Percentiles rank a stretch among this genome's conserved stretches.
These are phyloP conservation scores for Hydrotaea diabolus DNA, from an alignment of 2,888 invertebrate genomes.

Conservation along the genomic window DNA sequence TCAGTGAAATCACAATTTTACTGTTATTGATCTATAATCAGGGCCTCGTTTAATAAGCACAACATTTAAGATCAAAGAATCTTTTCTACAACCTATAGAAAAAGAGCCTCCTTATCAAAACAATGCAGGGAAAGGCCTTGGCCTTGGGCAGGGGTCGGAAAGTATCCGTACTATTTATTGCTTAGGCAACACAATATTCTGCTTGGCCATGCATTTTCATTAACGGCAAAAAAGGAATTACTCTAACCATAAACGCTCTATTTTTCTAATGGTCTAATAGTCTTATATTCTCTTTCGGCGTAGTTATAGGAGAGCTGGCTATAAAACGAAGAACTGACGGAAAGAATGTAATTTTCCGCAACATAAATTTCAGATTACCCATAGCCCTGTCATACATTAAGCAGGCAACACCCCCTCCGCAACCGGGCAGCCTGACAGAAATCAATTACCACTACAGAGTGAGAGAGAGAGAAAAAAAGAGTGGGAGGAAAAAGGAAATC, in stretches of 20 bases:
- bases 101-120: too few species aligned
- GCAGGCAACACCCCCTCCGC: neutral
- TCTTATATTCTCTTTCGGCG: neutral
- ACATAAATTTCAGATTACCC: conserved; percentile 38
- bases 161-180: too few species aligned
- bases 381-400: neutral
- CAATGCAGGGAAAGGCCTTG: too few species aligned
- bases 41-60: too few species aligned
- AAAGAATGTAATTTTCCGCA: conserved; percentile 24
- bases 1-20: too few species aligned
- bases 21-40: too few species aligned
- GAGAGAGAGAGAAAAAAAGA: neutral
- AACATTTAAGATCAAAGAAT: too few species aligned
- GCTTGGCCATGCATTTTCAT: too few species aligned
- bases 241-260: neutral
- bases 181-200: too few species aligned
- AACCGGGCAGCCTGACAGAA: neutral
- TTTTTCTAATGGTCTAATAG: neutral
- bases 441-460: conserved; percentile 11
- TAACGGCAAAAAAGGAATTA: neutral
- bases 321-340: neutral
- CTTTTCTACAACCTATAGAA: too few species aligned
- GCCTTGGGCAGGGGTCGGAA: too few species aligned
- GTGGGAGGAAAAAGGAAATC: neutral
- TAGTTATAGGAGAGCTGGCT: neutral